These are phyloP conservation scores for Oligia strigilis DNA, from an alignment of 2,888 invertebrate genomes.

Conservation along the genomic window DNA sequence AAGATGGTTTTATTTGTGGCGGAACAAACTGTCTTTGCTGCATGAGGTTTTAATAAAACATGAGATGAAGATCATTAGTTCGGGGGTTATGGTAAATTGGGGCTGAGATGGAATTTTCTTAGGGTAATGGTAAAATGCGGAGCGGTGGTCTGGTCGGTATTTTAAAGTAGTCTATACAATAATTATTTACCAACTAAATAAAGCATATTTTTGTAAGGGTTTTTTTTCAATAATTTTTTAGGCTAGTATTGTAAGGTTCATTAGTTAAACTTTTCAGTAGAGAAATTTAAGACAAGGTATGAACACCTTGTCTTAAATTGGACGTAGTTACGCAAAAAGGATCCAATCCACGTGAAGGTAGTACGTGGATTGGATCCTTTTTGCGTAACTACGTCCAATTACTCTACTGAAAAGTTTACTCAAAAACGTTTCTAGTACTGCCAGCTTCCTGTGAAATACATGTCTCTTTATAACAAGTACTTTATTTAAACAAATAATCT, in stretches of 20 bases:
- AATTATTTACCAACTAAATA: neutral
- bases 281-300: no score
- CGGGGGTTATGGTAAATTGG: constrained; percentile 21
- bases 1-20: constrained; percentile 57
- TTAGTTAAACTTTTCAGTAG: no score
- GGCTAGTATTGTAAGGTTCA: no score
- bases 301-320: neutral
- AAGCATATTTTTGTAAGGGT: no score
- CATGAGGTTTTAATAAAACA: constrained; percentile 62
- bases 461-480: no score
- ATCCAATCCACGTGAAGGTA: no score
- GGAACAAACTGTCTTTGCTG: constrained; percentile 53
- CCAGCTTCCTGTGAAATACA: no score
- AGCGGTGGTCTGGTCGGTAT: neutral
- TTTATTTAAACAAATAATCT: no score
- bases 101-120: neutral
- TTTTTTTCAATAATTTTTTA: no score
- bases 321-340: no score
- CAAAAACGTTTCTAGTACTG: neutral
- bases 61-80: constrained; percentile 54
- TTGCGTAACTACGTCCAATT: no score
- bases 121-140: neutral
- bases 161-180: neutral
- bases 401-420: neutral
- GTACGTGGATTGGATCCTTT: no score